Evolutionary conservation across 2,113 vertebrate species (phyloP).

Genomic region (Pollimyrus isidori): DNA sequence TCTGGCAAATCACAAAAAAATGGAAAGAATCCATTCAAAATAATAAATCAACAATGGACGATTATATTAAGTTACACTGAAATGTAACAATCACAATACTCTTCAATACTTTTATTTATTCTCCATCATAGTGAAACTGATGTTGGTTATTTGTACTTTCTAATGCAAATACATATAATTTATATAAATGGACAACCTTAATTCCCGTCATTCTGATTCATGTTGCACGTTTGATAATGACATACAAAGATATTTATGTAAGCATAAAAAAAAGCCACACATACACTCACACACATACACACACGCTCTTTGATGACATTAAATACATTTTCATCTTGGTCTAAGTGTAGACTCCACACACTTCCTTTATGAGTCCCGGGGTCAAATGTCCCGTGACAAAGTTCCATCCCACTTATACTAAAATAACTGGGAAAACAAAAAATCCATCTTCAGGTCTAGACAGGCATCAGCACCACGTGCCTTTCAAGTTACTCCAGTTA

Average conservation of each 20-base stretch:
- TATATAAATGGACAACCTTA: neutral
- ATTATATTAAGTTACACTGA: neutral
- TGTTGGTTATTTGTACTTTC: neutral
- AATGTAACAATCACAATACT: neutral
- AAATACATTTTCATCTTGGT: neutral
- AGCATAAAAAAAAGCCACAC: neutral
- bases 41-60: neutral
- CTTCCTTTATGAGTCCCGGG: neutral
- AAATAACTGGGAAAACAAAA: neutral
- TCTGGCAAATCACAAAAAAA: neutral
- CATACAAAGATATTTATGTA: constrained; percentile 13
- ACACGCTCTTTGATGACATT: neutral
- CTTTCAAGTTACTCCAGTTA: constrained; percentile 1
- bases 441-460: constrained; percentile 3
- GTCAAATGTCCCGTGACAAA: neutral
- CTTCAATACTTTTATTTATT: constrained; percentile 8
- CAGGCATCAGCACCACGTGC: neutral
- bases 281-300: neutral
- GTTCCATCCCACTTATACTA: neutral
- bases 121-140: neutral
- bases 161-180: constrained; percentile 6
- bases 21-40: neutral
- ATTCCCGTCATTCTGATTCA: neutral
- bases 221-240: neutral
- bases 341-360: neutral